Percentiles rank a stretch among this genome's conserved stretches.
These are phyloP conservation scores for Aurelia aurita DNA, from an alignment of 30 jellyfish, hydroid and myxozoan species.

Conservation along the genomic window DNA sequence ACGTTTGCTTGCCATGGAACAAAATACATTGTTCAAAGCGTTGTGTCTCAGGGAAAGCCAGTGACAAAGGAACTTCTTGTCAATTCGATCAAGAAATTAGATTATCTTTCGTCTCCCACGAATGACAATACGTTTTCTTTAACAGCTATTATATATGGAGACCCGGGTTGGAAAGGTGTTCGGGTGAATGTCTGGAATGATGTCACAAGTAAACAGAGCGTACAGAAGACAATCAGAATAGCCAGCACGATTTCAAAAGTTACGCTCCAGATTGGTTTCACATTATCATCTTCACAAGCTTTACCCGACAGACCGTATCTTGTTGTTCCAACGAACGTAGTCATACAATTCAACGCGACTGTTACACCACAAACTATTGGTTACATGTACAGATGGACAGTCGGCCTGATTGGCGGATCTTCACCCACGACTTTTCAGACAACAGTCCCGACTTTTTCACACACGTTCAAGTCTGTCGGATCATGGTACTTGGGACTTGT, in stretches of 20 bases:
- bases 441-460: neutral
- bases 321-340: constrained; percentile 20
- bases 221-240: neutral
- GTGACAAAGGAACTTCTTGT: constrained; percentile 24
- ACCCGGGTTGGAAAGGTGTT: constrained; percentile 11
- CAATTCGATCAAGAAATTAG: neutral
- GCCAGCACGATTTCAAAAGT: constrained; percentile 6
- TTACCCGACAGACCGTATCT: constrained; percentile 37
- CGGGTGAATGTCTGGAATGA: constrained; percentile 22
- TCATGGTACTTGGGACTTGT: neutral
- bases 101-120: neutral
- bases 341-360: constrained; percentile 7
- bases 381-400: constrained; percentile 16
- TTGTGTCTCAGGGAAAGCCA: constrained; percentile 31
- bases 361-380: constrained; percentile 19
- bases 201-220: neutral
- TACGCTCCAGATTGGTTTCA: neutral
- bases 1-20: constrained; percentile 19
- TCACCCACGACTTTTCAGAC: neutral
- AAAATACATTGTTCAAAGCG: neutral
- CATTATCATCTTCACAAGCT: constrained; percentile 35
- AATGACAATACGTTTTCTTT: constrained; percentile 25
- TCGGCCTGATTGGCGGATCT: neutral
- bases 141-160: neutral
- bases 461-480: constrained; percentile 22